These are phyloP conservation scores for Cyprinella venusta DNA, from an alignment of 2,797 vertebrate genomes.

Conservation along the genomic window DNA sequence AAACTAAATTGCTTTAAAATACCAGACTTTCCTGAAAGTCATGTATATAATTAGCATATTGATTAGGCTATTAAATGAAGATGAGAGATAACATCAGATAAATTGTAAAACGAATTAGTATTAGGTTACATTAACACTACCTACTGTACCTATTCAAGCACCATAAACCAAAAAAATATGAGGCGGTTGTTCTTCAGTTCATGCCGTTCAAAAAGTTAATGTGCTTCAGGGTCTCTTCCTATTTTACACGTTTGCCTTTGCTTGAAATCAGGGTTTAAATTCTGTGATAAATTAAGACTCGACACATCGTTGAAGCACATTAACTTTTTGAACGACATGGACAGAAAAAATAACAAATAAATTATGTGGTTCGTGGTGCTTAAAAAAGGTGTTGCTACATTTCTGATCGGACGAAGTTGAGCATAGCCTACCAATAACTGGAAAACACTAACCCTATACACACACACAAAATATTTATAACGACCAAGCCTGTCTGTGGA, in stretches of 20 bases:
- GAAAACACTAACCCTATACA: neutral
- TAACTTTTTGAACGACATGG: neutral
- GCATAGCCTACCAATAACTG: neutral
- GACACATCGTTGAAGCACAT: neutral
- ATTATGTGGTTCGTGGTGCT: neutral
- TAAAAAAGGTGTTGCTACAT: neutral
- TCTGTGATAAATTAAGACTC: neutral
- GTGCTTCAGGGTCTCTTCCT: neutral
- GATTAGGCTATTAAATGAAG: neutral
- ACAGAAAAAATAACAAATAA: neutral
- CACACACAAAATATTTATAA: neutral
- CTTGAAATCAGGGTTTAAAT: neutral
- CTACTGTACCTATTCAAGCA: neutral
- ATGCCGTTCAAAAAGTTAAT: neutral
- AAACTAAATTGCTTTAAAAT: neutral
- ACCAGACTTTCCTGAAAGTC: neutral
- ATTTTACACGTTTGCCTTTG: neutral
- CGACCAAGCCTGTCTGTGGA: neutral
- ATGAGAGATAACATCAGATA: neutral
- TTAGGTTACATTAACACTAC: neutral
- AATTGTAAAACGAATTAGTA: neutral
- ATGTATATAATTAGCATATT: conserved; percentile 4
- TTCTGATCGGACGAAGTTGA: conserved; percentile 16
- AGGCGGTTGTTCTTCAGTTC: neutral
- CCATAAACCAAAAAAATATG: neutral